Evolutionary conservation across 2,888 invertebrate genomes (phyloP).

Genomic region (Coleophora deauratella): DNA sequence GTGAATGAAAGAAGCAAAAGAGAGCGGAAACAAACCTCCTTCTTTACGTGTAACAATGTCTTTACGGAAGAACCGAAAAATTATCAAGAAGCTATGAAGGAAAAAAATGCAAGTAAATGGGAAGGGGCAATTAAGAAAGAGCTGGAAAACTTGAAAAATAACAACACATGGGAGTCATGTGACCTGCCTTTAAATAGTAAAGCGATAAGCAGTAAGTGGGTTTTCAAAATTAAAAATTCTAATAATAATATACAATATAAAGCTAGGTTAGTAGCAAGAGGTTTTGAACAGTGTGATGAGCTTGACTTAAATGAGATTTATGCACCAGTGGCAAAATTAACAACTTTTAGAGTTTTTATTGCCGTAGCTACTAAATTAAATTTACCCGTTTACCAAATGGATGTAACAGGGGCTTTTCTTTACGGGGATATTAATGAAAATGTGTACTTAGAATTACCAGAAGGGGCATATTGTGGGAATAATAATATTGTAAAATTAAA

Average conservation of each 20-base stretch:
- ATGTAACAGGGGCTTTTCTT: constrained; percentile 13
- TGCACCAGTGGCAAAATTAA: constrained; percentile 11
- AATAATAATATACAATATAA: constrained; percentile 4
- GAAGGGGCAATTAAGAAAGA: constrained; percentile 9
- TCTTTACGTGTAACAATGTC: constrained; percentile 13
- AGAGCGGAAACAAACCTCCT: constrained; percentile 10
- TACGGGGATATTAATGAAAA: constrained; percentile 14
- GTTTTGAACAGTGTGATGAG: constrained; percentile 9
- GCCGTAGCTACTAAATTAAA: constrained; percentile 6
- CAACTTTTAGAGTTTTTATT: constrained; percentile 5
- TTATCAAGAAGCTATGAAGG: constrained; percentile 10
- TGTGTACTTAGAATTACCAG: constrained; percentile 16
- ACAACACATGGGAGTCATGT: constrained; percentile 11
- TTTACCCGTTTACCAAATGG: constrained; percentile 11
- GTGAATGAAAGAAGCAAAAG: neutral
- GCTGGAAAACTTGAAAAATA: constrained; percentile 7
- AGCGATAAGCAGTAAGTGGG: constrained; percentile 9
- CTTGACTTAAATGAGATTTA: constrained; percentile 3
- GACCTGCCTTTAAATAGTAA: neutral
- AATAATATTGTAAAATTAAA: constrained; percentile 12
- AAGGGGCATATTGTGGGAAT: constrained; percentile 9
- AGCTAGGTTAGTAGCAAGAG: constrained; percentile 13
- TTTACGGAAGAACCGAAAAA: constrained; percentile 9
- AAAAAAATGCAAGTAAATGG: constrained; percentile 7
- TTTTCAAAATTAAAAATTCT: constrained; percentile 6